These are phyloP conservation scores for Sinocyclocheilus maitianheensis DNA, from an alignment of 2,113 vertebrate species.

Conservation along the genomic window DNA sequence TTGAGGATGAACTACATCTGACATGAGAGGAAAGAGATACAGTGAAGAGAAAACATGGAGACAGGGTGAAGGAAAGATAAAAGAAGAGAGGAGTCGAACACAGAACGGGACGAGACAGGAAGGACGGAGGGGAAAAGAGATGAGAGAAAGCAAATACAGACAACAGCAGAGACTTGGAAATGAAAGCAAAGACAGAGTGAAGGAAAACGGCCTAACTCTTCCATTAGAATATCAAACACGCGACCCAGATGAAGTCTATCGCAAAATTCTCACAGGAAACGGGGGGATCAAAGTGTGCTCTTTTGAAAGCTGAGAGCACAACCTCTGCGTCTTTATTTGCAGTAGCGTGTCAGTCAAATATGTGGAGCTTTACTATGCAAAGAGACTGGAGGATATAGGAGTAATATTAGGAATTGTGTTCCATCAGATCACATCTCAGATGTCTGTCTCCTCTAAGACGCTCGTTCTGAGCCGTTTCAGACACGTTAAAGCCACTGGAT, in stretches of 20 bases:
- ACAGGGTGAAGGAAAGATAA: background rate
- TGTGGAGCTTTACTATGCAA: constrained; percentile 47
- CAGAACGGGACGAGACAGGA: constrained; percentile 8
- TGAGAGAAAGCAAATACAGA: constrained; percentile 52
- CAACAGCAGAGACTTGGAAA: constrained; percentile 44
- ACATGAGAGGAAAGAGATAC: constrained; percentile 9
- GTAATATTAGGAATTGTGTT: constrained; percentile 43
- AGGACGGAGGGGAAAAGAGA: constrained; percentile 48
- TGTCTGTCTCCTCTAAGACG: constrained; percentile 23
- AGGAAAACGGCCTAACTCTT: constrained; percentile 48
- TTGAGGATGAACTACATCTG: background rate
- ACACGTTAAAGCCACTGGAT: constrained; percentile 43
- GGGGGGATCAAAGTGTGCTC: constrained; percentile 56
- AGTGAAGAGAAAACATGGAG: background rate
- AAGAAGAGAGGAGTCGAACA: background rate
- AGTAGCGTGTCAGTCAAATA: constrained; percentile 49
- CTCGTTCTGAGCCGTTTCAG: background rate
- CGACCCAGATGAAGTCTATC: constrained; percentile 43
- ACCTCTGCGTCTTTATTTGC: constrained; percentile 51
- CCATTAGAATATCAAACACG: constrained; percentile 38
- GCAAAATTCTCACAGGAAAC: constrained; percentile 44
- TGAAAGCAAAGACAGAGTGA: constrained; percentile 50
- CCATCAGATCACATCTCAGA: constrained; percentile 27
- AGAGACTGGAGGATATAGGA: constrained; percentile 39
- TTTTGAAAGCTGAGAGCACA: constrained; percentile 27